phyloP scores from a whole-genome alignment of 2,888 invertebrate species.

The Bimastos eiseni region DNA sequence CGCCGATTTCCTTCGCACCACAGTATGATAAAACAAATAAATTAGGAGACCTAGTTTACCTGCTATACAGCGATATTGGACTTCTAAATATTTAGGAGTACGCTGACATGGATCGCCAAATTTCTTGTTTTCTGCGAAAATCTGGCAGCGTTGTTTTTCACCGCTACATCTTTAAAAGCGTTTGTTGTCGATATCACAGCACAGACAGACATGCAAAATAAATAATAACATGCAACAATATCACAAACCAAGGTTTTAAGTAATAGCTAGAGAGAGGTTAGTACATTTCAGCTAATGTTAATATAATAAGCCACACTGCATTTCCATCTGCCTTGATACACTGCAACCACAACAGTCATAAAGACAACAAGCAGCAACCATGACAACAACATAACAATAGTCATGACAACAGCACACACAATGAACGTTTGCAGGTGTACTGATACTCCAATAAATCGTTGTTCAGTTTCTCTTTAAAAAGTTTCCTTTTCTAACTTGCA shows the following conservation, averaged over 20 bases:
- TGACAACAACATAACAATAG: conserved; percentile 2
- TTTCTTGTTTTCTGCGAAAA: conserved; percentile 40
- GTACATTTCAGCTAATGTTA: neutral
- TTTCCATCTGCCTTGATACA: conserved; percentile 4
- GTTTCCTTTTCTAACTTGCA: neutral
- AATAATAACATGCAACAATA: conserved; percentile 24
- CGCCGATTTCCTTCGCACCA: neutral
- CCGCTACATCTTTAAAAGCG: conserved; percentile 36
- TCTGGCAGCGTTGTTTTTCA: conserved; percentile 31
- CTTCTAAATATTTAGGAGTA: conserved; percentile 70
- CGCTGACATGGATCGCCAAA: conserved; percentile 70
- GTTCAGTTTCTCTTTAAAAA: neutral
- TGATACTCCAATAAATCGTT: neutral
- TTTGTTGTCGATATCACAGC: neutral
- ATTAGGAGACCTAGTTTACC: conserved; percentile 31
- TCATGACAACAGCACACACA: neutral
- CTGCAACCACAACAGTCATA: neutral
- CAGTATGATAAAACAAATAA: neutral
- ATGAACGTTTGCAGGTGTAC: neutral
- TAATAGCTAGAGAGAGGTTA: conserved; percentile 13
- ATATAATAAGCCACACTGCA: neutral
- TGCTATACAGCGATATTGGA: conserved; percentile 66
- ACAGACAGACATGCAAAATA: conserved; percentile 17
- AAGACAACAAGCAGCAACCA: neutral
- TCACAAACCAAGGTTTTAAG: neutral